These are phyloP conservation scores for Dorcus hopei DNA, from an alignment of 2,888 invertebrate species.

Conservation along the genomic window DNA sequence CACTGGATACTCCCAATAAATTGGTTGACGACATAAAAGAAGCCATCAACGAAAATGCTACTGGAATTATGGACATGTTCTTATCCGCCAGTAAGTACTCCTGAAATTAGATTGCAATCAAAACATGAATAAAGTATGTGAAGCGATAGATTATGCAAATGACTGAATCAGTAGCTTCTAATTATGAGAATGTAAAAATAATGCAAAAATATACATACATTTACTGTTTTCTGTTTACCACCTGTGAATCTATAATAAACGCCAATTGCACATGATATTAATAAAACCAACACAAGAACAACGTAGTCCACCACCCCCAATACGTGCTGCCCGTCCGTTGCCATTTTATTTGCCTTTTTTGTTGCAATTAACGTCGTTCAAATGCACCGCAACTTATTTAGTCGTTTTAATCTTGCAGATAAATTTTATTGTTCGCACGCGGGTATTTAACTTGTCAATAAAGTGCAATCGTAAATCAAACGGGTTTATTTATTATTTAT, in stretches of 20 bases:
- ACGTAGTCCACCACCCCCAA: conserved; percentile 57
- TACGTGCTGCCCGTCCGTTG: neutral
- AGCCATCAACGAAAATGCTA: conserved; percentile 88
- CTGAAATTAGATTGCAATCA: conserved; percentile 47
- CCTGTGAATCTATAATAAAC: conserved; percentile 76
- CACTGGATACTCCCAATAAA: conserved; percentile 82
- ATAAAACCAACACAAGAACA: conserved; percentile 64
- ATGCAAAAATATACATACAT: conserved; percentile 8
- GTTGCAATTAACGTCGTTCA: too few species aligned
- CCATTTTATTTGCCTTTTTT: conserved; percentile 3
- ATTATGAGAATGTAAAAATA: too few species aligned
- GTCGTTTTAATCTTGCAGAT: too few species aligned
- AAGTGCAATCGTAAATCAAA: too few species aligned
- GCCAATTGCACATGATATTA: conserved; percentile 70
- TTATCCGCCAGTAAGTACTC: conserved; percentile 82
- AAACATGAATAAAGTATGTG: neutral
- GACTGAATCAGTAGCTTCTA: too few species aligned
- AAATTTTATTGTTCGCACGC: too few species aligned
- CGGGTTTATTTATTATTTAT: too few species aligned
- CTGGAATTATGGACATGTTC: conserved; percentile 75
- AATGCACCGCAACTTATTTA: too few species aligned
- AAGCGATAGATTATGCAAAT: too few species aligned
- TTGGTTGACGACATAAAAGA: conserved; percentile 92
- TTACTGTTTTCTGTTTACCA: conserved; percentile 58
- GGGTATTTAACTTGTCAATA: too few species aligned